These are phyloP conservation scores for Drosophila ambigua DNA, from an alignment of 1,140 invertebrate genomes.

Conservation along the genomic window DNA sequence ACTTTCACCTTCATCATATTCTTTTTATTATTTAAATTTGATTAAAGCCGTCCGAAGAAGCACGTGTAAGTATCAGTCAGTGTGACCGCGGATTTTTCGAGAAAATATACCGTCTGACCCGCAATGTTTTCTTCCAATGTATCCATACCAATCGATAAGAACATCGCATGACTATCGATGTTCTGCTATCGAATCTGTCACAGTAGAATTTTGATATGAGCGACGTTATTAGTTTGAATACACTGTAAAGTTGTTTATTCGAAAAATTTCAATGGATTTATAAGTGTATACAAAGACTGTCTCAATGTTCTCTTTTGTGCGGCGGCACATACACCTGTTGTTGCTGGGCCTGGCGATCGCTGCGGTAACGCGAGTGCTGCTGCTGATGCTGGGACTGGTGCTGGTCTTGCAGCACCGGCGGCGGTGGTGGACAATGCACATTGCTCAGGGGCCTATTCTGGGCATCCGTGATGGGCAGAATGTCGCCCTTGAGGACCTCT, in stretches of 20 bases:
- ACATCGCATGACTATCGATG: no score
- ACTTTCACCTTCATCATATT: conserved; percentile 86
- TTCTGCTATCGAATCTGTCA: no score
- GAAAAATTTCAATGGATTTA: conserved; percentile 66
- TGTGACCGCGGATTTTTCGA: no score
- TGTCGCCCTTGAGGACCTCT: conserved; percentile 92
- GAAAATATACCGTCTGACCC: no score
- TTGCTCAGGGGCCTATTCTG: conserved; percentile 69
- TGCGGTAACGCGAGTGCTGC: conserved; percentile 63
- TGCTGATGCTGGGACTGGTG: conserved; percentile 13
- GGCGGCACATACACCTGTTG: conserved; percentile 84
- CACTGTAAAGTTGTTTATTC: conserved; percentile 46
- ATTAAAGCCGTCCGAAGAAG: no score
- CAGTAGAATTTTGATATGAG: no score
- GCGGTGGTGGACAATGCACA: conserved; percentile 19
- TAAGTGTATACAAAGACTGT: conserved; percentile 27
- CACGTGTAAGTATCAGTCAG: no score
- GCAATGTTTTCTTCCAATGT: no score
- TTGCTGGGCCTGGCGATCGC: conserved; percentile 73
- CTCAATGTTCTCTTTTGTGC: conserved; percentile 77
- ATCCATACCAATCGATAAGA: no score
- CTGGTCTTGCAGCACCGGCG: conserved; percentile 18
- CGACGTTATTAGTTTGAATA: conserved; percentile 22
- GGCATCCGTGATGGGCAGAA: conserved; percentile 87
- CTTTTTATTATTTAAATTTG: not conserved